A percentile compares a stretch with the other conserved stretches of the same genome.
Evolutionary conservation across 2,797 vertebrate species (phyloP).

Genomic region (Pteronotus mesoamericanus): DNA sequence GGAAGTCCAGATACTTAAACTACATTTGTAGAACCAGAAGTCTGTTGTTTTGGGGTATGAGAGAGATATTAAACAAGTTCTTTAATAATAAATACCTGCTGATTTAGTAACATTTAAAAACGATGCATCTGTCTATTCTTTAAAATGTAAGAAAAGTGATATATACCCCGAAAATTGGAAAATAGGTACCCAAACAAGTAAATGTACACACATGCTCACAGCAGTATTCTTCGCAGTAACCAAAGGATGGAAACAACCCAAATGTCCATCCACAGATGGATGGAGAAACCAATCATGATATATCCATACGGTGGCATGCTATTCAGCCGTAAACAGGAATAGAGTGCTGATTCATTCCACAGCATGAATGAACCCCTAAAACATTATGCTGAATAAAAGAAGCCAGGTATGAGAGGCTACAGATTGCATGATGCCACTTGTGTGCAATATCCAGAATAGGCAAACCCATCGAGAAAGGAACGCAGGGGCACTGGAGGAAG

Average conservation of each 20-base stretch:
- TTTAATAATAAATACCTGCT: background rate
- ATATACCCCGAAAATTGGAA: background rate
- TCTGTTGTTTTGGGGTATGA: background rate
- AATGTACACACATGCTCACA: fast-evolving
- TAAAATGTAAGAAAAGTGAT: background rate
- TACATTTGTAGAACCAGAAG: background rate
- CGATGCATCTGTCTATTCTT: background rate
- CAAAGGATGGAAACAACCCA: background rate
- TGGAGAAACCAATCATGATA: too few species aligned
- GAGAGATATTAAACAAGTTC: background rate
- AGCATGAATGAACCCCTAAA: too few species aligned
- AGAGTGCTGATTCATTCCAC: too few species aligned
- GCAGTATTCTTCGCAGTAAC: fast-evolving
- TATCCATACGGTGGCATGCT: too few species aligned
- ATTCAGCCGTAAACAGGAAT: too few species aligned
- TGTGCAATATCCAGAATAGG: too few species aligned
- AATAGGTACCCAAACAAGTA: background rate
- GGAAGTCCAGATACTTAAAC: background rate
- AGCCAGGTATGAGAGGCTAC: too few species aligned
- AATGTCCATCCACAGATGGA: too few species aligned
- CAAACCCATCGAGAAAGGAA: background rate
- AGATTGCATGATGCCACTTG: too few species aligned
- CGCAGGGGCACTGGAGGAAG: background rate
- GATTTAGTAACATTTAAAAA: background rate
- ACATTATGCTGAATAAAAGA: too few species aligned